Base-by-base conservation (phyloP, 2,113 vertebrate species). In the Hippolais icterina region DNA sequence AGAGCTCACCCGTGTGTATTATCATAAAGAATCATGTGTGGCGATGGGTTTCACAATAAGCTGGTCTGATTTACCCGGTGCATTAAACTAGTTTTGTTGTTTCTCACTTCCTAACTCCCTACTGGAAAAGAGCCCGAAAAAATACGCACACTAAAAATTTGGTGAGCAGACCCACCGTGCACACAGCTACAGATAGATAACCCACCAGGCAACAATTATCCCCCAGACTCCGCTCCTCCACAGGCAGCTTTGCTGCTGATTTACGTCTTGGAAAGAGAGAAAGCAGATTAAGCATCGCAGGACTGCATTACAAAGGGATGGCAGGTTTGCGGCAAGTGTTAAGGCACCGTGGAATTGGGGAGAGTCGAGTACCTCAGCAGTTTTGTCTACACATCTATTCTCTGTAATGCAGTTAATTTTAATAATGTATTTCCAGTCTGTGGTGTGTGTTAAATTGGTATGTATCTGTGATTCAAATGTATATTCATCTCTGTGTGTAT, bases 31-130 rank as follows among this genome's bases (percentile, higher is more conserved):
- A 57, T 85, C 88, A n/a, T 81, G 80, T 18, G 47, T 56, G 6
- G 77, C 12, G 50, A 93, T 84, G 90, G 85, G 77, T 94, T 95
- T 96, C 95, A 93, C 94, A 95, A 96, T 64, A 69, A 94, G 46
- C 80, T 41, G 59, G 15, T 90, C 82, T 89, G 74, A 93, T 94
- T 95, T 95, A 92, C 76, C 78, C 5, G 28, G 25, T 61, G 44
- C 39, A 49, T 77, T 81, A 57, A 94, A 80, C 60, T 75, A 79
- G 75, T 89, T 78, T 31, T 37, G 77, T 75, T 41, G 37, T 94
- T 85, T 86, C 64, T 68, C 10, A 5, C 87, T 79, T 81, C 65
- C 88, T 75, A 75, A 70, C 60, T 82, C 80, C 46, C 64, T 41
- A 24, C 49, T 80, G 90, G 65, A 74, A 93, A 93, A 94, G 37